Percentiles rank a stretch among this genome's conserved stretches.
Conservation (phyloP, 2,888 invertebrate species). For the Oscheius onirici region DNA sequence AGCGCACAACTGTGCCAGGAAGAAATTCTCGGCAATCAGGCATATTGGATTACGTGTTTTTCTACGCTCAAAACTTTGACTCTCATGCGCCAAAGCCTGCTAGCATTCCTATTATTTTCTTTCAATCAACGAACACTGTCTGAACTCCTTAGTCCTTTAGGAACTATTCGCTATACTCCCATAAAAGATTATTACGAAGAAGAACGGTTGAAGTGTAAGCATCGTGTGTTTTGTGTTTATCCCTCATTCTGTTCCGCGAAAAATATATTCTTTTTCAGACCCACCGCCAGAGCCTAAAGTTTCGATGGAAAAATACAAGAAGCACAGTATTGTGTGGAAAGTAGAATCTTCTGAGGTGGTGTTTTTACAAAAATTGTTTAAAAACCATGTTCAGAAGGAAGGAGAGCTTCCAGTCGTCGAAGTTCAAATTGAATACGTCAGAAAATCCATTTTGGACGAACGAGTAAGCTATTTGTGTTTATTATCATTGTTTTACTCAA, state of each 20-base stretch:
- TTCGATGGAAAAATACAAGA: conserved; percentile 46
- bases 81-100: too few relatives aligned
- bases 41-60: too few relatives aligned
- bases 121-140: too few relatives aligned
- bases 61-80: too few relatives aligned
- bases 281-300: conserved; percentile 65
- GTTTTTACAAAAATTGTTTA: neutral
- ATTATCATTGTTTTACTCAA: neutral
- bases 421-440: conserved; percentile 48
- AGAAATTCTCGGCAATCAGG: neutral
- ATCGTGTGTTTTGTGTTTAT: neutral
- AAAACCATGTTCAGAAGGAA: neutral
- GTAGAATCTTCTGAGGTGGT: conserved; percentile 48
- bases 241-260: too few relatives aligned
- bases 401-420: conserved; percentile 41
- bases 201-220: too few relatives aligned
- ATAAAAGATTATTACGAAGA: too few relatives aligned
- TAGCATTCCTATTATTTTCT: too few relatives aligned
- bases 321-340: conserved; percentile 58
- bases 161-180: too few relatives aligned
- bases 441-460: conserved; percentile 29
- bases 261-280: conserved; percentile 49
- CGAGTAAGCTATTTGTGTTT: neutral
- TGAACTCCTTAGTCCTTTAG: too few relatives aligned
- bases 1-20: too few relatives aligned